Evolutionary conservation across 1,140 invertebrate genomes (phyloP), one percentile per base, ranked within the genome.

Genomic region (Parasteatoda tepidariorum): DNA sequence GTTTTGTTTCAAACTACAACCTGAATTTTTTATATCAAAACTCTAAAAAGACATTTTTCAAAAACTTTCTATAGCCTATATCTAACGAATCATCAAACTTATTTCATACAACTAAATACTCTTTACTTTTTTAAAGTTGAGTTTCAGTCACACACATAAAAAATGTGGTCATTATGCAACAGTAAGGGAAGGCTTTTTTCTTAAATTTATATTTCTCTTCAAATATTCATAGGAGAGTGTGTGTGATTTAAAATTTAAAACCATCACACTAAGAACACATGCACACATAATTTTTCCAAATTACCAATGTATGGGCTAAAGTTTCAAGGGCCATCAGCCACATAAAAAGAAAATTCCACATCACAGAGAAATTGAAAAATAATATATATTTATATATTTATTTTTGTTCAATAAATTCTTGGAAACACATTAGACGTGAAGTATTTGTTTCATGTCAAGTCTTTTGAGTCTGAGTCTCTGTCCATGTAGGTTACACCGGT

Each of bases 381-480:
- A 79, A 79, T 54, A 68, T 66, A 28, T 64, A 28, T 64, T 30
- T 64, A 64, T 64, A n/a, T n/a, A n/a, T n/a, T n/a, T n/a, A n/a
- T 34, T 75, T 78, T 38, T 28, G 70, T 73, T 57, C 70, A 57
- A 38, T 66, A 55, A n/a, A 24, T 70, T 6, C 28, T 30, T 34
- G 34, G 28, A 13, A 30, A 30, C 31, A 38, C 30, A 31, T 3
- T 38, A 9, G 64, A 22, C 6, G 31, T 38, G 64, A 38, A 15
- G 18, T 67, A 2, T 2, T n/a, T 26, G 62, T 67, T 28, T 85
- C 81, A 82, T 57, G 84, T 75, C 13, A 83, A 66, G 28, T 88
- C 86, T 26, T 86, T 86, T 33, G 86, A 86, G 33, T 86, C 85
- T 3, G 85, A 85, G 61, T 86, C 85, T 18, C 78, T 71, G 55